Evolutionary conservation across 2,797 vertebrate genomes (phyloP).

Genomic region (Ciconia nigra): DNA sequence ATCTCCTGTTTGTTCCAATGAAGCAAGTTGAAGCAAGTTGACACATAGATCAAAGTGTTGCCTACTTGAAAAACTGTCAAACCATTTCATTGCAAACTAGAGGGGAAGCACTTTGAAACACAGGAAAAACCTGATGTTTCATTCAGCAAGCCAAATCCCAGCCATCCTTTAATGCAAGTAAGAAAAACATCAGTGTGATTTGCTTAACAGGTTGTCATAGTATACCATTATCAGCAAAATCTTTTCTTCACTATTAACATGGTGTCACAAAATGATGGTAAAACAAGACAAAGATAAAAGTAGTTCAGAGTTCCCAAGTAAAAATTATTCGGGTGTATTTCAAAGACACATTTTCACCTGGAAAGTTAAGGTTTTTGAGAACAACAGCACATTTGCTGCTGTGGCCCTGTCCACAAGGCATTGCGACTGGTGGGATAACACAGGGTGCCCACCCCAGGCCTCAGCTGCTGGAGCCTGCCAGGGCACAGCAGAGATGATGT

Average conservation of each 20-base stretch:
- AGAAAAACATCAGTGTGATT: neutral
- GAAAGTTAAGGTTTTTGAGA: neutral
- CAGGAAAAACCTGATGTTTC: neutral
- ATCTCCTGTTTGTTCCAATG: neutral
- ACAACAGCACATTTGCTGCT: neutral
- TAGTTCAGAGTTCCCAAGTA: neutral
- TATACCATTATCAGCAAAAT: neutral
- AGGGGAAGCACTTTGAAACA: neutral
- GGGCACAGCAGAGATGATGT: neutral
- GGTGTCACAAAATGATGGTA: neutral
- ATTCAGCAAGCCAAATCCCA: constrained; percentile 17
- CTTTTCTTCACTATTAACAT: neutral
- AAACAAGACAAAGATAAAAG: neutral
- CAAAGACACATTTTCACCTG: neutral
- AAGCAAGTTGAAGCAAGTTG: neutral
- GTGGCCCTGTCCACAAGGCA: fast-evolving
- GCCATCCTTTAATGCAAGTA: neutral
- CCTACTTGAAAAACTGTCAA: constrained; percentile 45
- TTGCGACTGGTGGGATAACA: neutral
- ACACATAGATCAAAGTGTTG: constrained; percentile 24
- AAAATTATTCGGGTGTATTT: neutral
- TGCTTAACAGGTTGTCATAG: constrained; percentile 5
- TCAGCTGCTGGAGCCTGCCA: neutral
- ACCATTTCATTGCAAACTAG: neutral
- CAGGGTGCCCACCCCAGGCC: neutral